Conservation (phyloP, 1,140 invertebrate species). For the Himalopsyche phryganea region DNA sequence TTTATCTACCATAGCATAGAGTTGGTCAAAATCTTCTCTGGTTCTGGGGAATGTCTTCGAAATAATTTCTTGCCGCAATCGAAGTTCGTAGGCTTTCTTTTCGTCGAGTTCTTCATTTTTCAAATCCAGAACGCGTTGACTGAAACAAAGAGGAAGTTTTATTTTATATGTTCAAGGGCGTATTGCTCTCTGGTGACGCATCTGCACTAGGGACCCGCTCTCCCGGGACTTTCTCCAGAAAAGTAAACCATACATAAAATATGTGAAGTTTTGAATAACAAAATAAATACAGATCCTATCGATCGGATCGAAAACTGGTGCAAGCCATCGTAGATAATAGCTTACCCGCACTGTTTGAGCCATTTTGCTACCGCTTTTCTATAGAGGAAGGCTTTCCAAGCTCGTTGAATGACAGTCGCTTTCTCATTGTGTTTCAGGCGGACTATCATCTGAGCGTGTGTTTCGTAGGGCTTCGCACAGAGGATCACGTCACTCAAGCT, state of each 20-base stretch:
- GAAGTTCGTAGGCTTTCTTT: conserved; percentile 46
- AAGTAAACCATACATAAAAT: too few relatives aligned
- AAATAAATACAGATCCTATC: too few relatives aligned
- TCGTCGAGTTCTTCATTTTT: conserved; percentile 50
- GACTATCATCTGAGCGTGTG: conserved; percentile 34
- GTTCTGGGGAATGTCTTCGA: conserved; percentile 58
- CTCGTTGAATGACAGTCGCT: conserved; percentile 58
- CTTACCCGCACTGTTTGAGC: conserved; percentile 47
- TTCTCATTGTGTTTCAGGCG: conserved; percentile 53
- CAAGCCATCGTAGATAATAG: too few relatives aligned
- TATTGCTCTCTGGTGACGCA: too few relatives aligned
- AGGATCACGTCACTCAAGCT: conserved; percentile 55
- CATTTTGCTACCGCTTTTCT: conserved; percentile 47
- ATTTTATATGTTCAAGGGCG: too few relatives aligned
- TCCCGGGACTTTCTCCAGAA: too few relatives aligned
- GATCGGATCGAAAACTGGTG: too few relatives aligned
- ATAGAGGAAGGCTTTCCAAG: conserved; percentile 52
- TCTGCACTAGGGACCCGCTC: too few relatives aligned
- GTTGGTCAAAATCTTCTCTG: conserved; percentile 60
- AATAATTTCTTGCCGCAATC: conserved; percentile 53
- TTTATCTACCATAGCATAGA: conserved; percentile 53
- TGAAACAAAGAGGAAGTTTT: conserved; percentile 36
- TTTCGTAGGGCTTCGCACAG: conserved; percentile 48
- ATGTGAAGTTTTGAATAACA: too few relatives aligned
- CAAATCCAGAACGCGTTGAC: conserved; percentile 50